Base-by-base conservation (phyloP, 2,113 vertebrate genomes). In the Strix aluco region DNA sequence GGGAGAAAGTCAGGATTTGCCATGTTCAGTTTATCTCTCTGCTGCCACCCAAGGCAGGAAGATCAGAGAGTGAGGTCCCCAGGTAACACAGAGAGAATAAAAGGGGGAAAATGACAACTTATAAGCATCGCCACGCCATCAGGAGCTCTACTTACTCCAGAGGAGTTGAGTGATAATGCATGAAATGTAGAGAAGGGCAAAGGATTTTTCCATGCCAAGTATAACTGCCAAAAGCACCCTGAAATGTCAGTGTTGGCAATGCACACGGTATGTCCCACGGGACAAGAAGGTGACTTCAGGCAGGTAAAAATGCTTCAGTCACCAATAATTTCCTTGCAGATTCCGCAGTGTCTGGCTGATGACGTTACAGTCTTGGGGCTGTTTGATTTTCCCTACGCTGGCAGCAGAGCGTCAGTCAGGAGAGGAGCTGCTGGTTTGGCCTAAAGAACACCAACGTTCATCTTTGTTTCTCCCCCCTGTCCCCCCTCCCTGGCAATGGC, bases 241-340 rank as follows among this genome's bases (percentile, higher is more conserved):
- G 63, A 38, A 52, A 6, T 1, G 36, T 10, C n/a, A 10, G 27
- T 77, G 40, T 16, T 55, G 81, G 66, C n/a, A 7, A 6, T 4
- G 29, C 9, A 23, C 23, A 0, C 0, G 1, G 9, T 3, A 1
- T 10, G 5, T 47, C 34, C 88, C 2, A 5, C 3, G 18, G 55
- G 81, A 29, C 36, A 1, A 5, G 44, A 51, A 51, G 51, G 59
- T 51, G 85, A 61, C 38, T 52, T 55, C 2, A 0, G 46, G 71
- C 40, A 66, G 85, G n/a, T 14, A 2, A 51, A 23, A 83, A 3
- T 4, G 27, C 55, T n/a, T 27, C 38, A 1, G 11, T 3, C 72
- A 49, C 36, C 52, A 38, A 0, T 21, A 57, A 3, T 10, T n/a
- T 10, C 73, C 73, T 6, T 17, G 57, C 25, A 9, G 15, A 8